These are phyloP conservation scores for Bolinopsis microptera DNA, from an alignment of 37 sponge, comb jelly and placozoan genomes.

Conservation along the genomic window DNA sequence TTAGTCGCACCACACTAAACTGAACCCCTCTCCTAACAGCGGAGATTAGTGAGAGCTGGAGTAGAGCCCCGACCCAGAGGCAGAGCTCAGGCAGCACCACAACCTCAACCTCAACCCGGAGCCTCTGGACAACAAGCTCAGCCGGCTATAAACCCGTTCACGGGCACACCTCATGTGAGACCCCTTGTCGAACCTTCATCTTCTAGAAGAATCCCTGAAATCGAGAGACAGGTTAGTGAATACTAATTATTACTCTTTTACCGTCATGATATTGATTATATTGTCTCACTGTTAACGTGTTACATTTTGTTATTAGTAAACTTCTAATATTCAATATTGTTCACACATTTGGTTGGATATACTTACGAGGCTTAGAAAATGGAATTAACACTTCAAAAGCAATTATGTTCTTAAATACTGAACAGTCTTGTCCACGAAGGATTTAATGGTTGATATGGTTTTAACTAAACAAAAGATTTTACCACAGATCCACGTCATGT, in stretches of 20 bases:
- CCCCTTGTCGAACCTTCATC: slow-evolving; percentile 22
- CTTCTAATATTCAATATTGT: too few species aligned
- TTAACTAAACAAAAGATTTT: not conserved
- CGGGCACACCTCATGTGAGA: not conserved
- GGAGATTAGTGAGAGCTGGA: slow-evolving; percentile 40
- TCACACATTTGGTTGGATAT: too few species aligned
- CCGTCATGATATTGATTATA: too few species aligned
- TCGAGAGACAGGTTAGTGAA: slow-evolving; percentile 19
- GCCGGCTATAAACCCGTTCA: not conserved
- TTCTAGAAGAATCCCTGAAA: slow-evolving; percentile 40
- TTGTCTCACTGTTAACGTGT: too few species aligned
- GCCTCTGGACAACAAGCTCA: not conserved
- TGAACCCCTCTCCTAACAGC: too few species aligned
- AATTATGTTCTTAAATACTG: too few species aligned
- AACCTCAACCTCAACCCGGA: not conserved
- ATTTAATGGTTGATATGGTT: not conserved
- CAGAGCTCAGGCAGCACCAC: not conserved
- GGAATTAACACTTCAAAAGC: too few species aligned
- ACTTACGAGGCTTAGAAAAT: too few species aligned
- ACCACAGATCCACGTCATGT: slow-evolving; percentile 72
- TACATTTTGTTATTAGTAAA: too few species aligned
- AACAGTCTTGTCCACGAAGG: too few species aligned
- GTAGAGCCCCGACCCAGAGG: not conserved
- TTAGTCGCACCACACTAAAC: too few species aligned
- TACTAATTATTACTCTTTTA: too few species aligned